Base-by-base conservation (phyloP, 1,140 invertebrate species). In the Eufriesea mexicana region DNA sequence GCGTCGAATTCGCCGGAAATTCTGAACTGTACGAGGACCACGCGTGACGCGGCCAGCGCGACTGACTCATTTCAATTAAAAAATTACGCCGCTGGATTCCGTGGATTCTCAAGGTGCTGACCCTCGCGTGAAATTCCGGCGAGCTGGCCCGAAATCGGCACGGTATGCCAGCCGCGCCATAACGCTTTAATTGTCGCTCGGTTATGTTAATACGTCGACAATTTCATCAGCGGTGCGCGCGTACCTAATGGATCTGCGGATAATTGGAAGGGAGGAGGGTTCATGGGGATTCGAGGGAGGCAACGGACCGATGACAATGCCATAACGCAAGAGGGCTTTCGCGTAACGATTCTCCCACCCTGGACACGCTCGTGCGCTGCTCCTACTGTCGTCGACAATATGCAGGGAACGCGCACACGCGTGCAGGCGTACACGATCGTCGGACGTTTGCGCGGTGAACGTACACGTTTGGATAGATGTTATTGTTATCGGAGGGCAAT, bases 171-270 rank as follows among this genome's bases (percentile, higher is more conserved):
- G 16, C 54, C 57, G 20, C 66, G 23, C 62, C 57, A 79, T 87
- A 79, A 87, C 82, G 82, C 49, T 79, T 84, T 87, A 88, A 88
- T 88, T 81, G 83, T 81, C 83, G 77, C 78, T 59, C 86, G 85
- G 89, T 90, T 90, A 90, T 90, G 87, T 90, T 90, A 90, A 90
- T 89, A 88, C 75, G 83, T 62, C 84, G 87, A 91, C 90, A 86
- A 91, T 90, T 91, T 90, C 80, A 83, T 89, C 86, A 73, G 74
- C 66, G 62, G 75, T 62, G 79, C 74, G 68, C 72, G 80, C 70
- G 71, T 67, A 70, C 77, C 90, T 90, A 91, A 90, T 89, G 88
- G 89, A 90, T 90, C 83, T 75, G 71, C 49, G 74, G 84, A 84
- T 88, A 89, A 91, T 91, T 91, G 88, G 84, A 83, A 88, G 86